Conservation (phyloP, 2,797 vertebrate genomes). For the Pampus argenteus region DNA sequence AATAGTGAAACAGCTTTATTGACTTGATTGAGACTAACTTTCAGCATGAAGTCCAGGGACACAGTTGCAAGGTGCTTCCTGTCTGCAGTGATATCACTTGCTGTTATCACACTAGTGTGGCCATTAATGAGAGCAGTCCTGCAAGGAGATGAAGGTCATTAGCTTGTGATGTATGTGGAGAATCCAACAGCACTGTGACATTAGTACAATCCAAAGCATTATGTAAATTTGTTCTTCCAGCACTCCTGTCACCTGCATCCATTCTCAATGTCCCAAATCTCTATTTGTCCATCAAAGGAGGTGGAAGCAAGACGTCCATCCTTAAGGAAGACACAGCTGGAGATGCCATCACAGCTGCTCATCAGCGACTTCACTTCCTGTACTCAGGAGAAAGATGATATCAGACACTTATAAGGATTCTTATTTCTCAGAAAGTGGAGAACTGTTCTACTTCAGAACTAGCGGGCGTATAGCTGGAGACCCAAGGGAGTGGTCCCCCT, state of each 20-base stretch:
- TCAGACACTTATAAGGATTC: background rate
- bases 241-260: conserved; percentile 84
- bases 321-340: conserved; percentile 84
- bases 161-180: background rate
- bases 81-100: conserved; percentile 85
- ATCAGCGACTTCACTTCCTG: conserved; percentile 89
- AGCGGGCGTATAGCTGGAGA: too few relatives aligned
- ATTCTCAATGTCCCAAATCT: conserved; percentile 87
- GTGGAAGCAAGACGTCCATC: conserved; percentile 82
- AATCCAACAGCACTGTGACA: background rate
- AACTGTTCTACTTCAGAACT: too few relatives aligned
- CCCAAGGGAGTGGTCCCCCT: too few relatives aligned
- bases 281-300: conserved; percentile 87
- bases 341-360: conserved; percentile 89
- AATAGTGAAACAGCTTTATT: too few relatives aligned
- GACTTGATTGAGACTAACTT: conserved; percentile 77
- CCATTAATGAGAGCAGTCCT: conserved; percentile 84
- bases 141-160: conserved; percentile 5
- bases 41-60: conserved; percentile 88
- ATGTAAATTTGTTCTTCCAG: background rate
- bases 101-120: conserved; percentile 87
- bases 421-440: background rate
- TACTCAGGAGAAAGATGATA: background rate
- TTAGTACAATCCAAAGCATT: background rate
- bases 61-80: conserved; percentile 85